These are phyloP conservation scores for Lamproptera curius DNA, from an alignment of 2,888 invertebrate genomes.

Conservation along the genomic window DNA sequence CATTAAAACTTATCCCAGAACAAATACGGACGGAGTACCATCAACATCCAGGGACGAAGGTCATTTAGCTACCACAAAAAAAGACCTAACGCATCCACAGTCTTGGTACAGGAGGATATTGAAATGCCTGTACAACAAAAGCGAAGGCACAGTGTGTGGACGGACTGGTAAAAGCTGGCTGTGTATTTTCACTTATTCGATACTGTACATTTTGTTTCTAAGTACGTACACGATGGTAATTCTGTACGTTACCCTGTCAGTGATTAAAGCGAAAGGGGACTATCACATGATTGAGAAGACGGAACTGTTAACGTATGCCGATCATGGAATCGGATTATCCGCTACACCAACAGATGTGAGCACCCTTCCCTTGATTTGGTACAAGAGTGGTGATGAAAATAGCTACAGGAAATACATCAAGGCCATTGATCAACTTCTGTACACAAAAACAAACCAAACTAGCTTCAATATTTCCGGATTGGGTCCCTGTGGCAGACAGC, in stretches of 20 bases:
- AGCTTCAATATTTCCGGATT: constrained; percentile 31
- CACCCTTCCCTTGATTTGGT: constrained; percentile 53
- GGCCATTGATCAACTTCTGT: constrained; percentile 45
- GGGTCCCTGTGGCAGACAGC: constrained; percentile 54
- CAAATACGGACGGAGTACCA: constrained; percentile 6
- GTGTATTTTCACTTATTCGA: constrained; percentile 42
- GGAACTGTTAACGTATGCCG: constrained; percentile 38
- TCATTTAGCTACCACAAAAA: constrained; percentile 24
- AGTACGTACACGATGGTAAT: constrained; percentile 47
- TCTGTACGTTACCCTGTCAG: constrained; percentile 40
- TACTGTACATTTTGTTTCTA: constrained; percentile 54
- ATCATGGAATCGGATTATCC: constrained; percentile 52
- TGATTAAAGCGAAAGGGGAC: constrained; percentile 36
- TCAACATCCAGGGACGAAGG: too few relatives aligned
- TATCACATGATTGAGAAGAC: constrained; percentile 34
- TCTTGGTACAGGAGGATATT: constrained; percentile 27
- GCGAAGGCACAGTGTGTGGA: constrained; percentile 40
- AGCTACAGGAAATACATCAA: constrained; percentile 52
- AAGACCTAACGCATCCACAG: constrained; percentile 10
- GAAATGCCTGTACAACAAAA: constrained; percentile 41
- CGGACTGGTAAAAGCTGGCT: constrained; percentile 54
- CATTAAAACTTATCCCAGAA: constrained; percentile 1
- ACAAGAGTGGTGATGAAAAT: constrained; percentile 37
- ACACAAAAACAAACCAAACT: constrained; percentile 35
- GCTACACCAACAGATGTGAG: constrained; percentile 50